Evolutionary conservation across 2,113 vertebrate species (phyloP).

Genomic region (Caranx melampygus): DNA sequence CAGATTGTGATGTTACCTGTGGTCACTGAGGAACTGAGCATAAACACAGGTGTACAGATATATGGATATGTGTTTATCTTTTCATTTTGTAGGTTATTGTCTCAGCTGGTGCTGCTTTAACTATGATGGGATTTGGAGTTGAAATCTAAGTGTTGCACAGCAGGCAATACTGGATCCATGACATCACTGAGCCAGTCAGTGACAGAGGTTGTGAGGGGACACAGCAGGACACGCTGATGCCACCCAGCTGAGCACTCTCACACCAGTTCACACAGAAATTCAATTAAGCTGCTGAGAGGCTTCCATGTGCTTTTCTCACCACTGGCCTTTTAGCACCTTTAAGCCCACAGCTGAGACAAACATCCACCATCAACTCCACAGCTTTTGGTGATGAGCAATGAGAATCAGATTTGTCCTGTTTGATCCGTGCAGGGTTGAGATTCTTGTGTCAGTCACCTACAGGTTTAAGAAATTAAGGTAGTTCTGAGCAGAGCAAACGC

Average conservation of each 20-base stretch:
- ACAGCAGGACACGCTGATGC: neutral
- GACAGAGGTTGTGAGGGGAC: slow-evolving; percentile 37
- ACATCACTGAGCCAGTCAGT: slow-evolving; percentile 42
- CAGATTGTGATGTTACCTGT: too few species aligned
- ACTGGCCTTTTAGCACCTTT: slow-evolving; percentile 38
- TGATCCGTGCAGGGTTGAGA: too few species aligned
- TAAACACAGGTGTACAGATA: too few species aligned
- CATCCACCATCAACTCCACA: neutral
- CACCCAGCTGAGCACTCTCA: slow-evolving; percentile 15
- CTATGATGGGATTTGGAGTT: slow-evolving; percentile 6
- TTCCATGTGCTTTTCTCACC: slow-evolving; percentile 36
- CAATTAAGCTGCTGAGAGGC: slow-evolving; percentile 42
- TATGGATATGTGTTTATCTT: neutral
- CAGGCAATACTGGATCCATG: slow-evolving; percentile 22
- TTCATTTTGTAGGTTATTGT: neutral
- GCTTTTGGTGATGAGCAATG: neutral
- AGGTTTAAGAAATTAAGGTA: neutral
- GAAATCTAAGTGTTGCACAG: slow-evolving; percentile 7
- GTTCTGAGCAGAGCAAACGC: neutral
- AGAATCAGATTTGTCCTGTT: too few species aligned
- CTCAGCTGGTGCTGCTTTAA: slow-evolving; percentile 1
- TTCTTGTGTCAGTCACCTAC: too few species aligned
- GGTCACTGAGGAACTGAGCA: too few species aligned
- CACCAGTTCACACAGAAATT: slow-evolving; percentile 35
- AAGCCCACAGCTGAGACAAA: slow-evolving; percentile 15